Evolutionary conservation across 2,113 vertebrate species (phyloP).

Genomic region (Nothoprocta pentlandii): DNA sequence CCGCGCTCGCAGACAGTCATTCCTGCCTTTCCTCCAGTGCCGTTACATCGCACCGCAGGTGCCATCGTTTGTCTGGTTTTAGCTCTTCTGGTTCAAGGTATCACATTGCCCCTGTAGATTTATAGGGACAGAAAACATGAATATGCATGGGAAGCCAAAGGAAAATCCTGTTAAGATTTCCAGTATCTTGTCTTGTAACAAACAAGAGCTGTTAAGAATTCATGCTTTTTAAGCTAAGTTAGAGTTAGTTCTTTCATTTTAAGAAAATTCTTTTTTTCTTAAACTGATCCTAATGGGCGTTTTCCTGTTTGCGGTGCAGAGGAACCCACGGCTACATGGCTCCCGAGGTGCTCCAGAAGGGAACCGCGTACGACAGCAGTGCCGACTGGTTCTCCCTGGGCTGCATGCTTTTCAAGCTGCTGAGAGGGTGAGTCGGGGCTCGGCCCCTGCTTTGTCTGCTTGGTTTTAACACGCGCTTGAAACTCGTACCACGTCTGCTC

Average conservation of each 20-base stretch:
- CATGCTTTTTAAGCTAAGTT: not conserved
- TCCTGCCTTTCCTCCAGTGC: not conserved
- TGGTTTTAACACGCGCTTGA: not conserved
- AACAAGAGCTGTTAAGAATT: fast-evolving
- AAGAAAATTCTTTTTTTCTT: not conserved
- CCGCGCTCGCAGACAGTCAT: not conserved
- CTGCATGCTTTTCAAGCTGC: conserved; percentile 99
- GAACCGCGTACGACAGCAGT: conserved; percentile 96
- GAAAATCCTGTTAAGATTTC: not conserved
- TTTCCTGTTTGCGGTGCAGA: conserved; percentile 61
- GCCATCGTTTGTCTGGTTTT: not conserved
- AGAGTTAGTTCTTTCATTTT: not conserved
- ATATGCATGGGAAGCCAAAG: not conserved
- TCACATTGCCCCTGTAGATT: not conserved
- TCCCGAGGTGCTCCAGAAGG: conserved; percentile 97
- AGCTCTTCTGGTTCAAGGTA: not conserved
- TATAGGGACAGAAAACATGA: not conserved
- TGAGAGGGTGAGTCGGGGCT: conserved; percentile 88
- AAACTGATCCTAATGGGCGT: not conserved
- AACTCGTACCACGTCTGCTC: fast-evolving
- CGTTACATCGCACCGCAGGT: not conserved
- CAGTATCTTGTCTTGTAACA: too few species aligned
- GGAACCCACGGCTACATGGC: conserved; percentile 99
- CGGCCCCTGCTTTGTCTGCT: fast-evolving
- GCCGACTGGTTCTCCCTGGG: conserved; percentile 99